Evolutionary conservation across 2,113 vertebrate species (phyloP).

Genomic region (Salvelinus namaycush): DNA sequence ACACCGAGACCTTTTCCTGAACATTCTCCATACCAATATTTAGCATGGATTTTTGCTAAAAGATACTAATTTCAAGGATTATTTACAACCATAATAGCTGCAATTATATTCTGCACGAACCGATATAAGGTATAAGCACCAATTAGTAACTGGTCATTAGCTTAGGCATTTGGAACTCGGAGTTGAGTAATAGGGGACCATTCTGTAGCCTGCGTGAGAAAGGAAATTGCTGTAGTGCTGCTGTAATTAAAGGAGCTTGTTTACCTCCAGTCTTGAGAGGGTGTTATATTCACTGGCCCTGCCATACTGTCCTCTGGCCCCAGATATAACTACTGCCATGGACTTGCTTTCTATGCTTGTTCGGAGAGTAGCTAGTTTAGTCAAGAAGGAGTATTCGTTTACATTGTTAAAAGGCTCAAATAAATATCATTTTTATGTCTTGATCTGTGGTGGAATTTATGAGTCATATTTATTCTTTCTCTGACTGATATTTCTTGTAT

Average conservation of each 20-base stretch:
- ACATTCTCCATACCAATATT: slow-evolving; percentile 63
- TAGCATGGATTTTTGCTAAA: slow-evolving; percentile 56
- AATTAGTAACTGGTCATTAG: slow-evolving; percentile 85
- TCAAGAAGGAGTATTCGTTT: too few relatives aligned
- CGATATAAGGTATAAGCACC: slow-evolving; percentile 83
- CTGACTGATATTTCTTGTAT: too few relatives aligned
- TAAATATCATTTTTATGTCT: too few relatives aligned
- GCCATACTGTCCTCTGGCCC: slow-evolving; percentile 44
- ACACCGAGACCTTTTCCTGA: slow-evolving; percentile 61
- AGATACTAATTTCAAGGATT: slow-evolving; percentile 79
- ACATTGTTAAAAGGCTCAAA: too few relatives aligned
- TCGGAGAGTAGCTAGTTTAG: too few relatives aligned
- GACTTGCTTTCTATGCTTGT: too few relatives aligned
- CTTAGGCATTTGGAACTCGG: slow-evolving; percentile 79
- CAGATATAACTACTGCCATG: slow-evolving; percentile 44
- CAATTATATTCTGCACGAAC: slow-evolving; percentile 79
- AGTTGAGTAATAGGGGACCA: slow-evolving; percentile 79
- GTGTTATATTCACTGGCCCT: slow-evolving; percentile 62
- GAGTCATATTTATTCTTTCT: too few relatives aligned
- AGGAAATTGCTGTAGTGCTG: slow-evolving; percentile 55
- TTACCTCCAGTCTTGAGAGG: slow-evolving; percentile 73
- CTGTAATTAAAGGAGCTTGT: slow-evolving; percentile 73
- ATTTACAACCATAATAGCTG: slow-evolving; percentile 80
- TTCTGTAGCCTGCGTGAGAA: slow-evolving; percentile 61
- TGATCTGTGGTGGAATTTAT: too few relatives aligned